Evolutionary conservation across 2,797 vertebrate genomes (phyloP).

Genomic region (Distichodus sexfasciatus): DNA sequence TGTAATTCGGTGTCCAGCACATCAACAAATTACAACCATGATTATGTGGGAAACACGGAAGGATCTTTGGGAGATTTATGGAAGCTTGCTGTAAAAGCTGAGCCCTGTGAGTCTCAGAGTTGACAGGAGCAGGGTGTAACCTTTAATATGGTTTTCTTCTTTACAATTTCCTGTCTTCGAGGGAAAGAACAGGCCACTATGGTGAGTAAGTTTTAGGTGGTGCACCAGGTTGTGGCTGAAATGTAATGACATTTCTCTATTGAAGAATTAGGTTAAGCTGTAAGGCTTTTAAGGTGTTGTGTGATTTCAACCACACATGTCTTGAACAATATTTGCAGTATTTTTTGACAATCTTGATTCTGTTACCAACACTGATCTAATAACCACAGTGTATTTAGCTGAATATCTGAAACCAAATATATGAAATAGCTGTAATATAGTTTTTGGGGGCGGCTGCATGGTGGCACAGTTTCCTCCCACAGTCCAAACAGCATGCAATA

Average conservation of each 20-base stretch:
- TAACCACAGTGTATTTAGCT: neutral
- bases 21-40: neutral
- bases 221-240: conserved; percentile 8
- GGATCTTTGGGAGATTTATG: neutral
- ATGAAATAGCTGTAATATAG: neutral
- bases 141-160: conserved; percentile 28
- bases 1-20: neutral
- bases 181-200: neutral
- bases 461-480: too few species aligned
- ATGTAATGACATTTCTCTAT: conserved; percentile 30
- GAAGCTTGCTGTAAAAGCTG: neutral
- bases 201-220: neutral
- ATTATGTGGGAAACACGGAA: too few species aligned
- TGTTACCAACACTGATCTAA: conserved; percentile 2
- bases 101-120: conserved; percentile 19
- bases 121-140: conserved; percentile 3
- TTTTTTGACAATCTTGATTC: conserved; percentile 6
- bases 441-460: too few species aligned
- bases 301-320: conserved; percentile 15
- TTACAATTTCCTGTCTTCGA: neutral
- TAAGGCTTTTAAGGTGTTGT: conserved; percentile 5
- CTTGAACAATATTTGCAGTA: neutral
- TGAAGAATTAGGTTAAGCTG: conserved; percentile 33
- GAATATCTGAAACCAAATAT: neutral
- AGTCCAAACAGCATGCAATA: too few species aligned